These are phyloP conservation scores for Magallana angulata DNA, from an alignment of 1,140 invertebrate species.

Conservation along the genomic window DNA sequence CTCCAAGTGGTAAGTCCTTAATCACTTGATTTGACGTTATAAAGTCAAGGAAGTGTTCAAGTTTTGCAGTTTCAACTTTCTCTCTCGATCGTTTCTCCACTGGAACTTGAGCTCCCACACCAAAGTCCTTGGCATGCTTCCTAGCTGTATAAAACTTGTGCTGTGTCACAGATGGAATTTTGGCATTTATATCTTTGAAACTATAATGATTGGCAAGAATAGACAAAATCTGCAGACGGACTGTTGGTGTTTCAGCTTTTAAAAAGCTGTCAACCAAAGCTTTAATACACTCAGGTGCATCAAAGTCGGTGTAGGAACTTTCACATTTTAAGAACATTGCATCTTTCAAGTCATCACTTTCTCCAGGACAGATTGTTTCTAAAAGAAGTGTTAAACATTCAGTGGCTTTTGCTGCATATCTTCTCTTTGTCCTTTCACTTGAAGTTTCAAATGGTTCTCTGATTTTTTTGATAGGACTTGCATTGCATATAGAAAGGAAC, in stretches of 20 bases:
- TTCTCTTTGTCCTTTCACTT: constrained; percentile 40
- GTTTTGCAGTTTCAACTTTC: neutral
- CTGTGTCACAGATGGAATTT: constrained; percentile 22
- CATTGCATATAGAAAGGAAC: constrained; percentile 15
- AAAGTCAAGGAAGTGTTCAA: constrained; percentile 43
- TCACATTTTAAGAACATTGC: neutral
- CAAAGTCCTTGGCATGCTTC: constrained; percentile 28
- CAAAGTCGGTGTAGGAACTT: neutral
- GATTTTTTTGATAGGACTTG: neutral
- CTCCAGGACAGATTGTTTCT: constrained; percentile 40
- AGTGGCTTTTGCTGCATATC: constrained; percentile 34
- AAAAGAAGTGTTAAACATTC: constrained; percentile 11
- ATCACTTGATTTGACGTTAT: constrained; percentile 42
- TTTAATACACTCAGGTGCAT: too few species aligned
- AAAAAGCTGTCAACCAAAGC: neutral
- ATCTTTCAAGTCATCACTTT: neutral
- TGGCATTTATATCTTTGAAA: neutral
- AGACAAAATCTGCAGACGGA: constrained; percentile 35
- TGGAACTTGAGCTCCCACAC: constrained; percentile 34
- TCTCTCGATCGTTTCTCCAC: neutral
- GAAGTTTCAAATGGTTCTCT: neutral
- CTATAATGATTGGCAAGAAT: constrained; percentile 16
- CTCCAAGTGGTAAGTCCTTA: constrained; percentile 44
- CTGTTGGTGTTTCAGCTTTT: constrained; percentile 23
- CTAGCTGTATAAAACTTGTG: constrained; percentile 45